Base-by-base conservation (phyloP, 2,113 vertebrate genomes). In the Tyrannus savana region DNA sequence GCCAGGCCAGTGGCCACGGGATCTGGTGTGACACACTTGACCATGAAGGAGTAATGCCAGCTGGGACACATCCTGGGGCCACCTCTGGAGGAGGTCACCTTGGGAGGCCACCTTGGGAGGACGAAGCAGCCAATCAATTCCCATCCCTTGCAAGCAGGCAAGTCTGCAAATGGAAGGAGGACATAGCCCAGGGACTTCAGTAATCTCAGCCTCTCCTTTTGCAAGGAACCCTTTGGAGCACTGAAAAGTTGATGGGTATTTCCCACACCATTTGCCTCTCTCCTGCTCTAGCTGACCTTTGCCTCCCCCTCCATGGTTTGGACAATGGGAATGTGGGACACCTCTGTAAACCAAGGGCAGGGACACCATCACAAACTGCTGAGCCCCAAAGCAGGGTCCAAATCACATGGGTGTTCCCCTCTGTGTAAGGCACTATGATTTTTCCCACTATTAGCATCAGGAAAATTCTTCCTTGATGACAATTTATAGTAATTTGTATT, bases 281-380 rank as follows among this genome's bases (percentile, higher is more conserved):
- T 13, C 19, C 17, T 3, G 3, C 25, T 75, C 62, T 49, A 78
- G 16, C 6, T 68, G 66, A 35, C 3, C 23, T 84, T 63, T 71
- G 37, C 7, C 8, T 46, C 6, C 12, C 10, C 0, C 3, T 46
- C 18, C 21, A 19, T 24, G 23, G 37, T 60, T 47, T 49, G 42
- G 62, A 39, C 30, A 58, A 28, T 0, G 2, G 42, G 28, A 74
- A 4, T 1, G 0, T 19, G 7, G 3, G 19, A 39, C 24, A 79
- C 2, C 3, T 37, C 39, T 67, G 39, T 12, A 49, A 46, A 50
- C 8, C 3, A 2, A 82, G 11, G 14, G 6, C 63, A 47, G 27
- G 39, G 14, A 14, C 37, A 25, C 28, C 60, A 49, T 11, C 5
- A 17, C 46, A 17, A 86, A 66, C 16, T 83, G 27, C 12, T 56